Percentiles rank a stretch among this genome's conserved stretches.
These are phyloP conservation scores for Mobula birostris DNA, from an alignment of 2,113 vertebrate species.

Conservation along the genomic window DNA sequence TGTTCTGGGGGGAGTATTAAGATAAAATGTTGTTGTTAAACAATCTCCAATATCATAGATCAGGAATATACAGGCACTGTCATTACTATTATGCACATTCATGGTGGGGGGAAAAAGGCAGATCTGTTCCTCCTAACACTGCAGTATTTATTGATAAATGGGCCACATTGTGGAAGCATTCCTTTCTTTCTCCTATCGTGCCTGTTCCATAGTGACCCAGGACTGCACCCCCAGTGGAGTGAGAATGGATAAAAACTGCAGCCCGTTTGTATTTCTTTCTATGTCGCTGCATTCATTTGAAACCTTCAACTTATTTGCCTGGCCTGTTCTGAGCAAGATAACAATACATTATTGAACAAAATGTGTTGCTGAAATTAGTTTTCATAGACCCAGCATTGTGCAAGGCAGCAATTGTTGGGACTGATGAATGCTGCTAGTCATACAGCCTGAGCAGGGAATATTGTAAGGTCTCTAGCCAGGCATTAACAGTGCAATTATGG, in stretches of 20 bases:
- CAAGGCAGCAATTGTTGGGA: background rate
- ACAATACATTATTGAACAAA: constrained; percentile 25
- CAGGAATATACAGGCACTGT: background rate
- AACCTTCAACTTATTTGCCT: background rate
- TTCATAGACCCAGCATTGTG: constrained; percentile 25
- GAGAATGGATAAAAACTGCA: constrained; percentile 8
- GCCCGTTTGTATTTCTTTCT: background rate
- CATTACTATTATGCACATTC: no score
- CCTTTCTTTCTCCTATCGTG: background rate
- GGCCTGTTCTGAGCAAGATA: background rate
- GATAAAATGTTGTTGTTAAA: constrained; percentile 46
- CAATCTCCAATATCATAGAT: background rate
- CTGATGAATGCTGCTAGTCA: background rate
- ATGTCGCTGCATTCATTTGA: background rate
- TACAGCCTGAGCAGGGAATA: background rate
- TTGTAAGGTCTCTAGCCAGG: background rate
- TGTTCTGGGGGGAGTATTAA: constrained; percentile 41
- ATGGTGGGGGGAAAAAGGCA: background rate
- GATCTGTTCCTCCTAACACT: background rate
- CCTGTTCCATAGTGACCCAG: constrained; percentile 4
- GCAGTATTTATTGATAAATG: background rate
- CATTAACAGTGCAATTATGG: constrained; percentile 16
- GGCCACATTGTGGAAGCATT: background rate
- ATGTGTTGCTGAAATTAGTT: background rate
- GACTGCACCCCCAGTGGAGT: background rate